Base-by-base conservation (phyloP, 2,888 invertebrate genomes). In the Diplazon laetatorius region DNA sequence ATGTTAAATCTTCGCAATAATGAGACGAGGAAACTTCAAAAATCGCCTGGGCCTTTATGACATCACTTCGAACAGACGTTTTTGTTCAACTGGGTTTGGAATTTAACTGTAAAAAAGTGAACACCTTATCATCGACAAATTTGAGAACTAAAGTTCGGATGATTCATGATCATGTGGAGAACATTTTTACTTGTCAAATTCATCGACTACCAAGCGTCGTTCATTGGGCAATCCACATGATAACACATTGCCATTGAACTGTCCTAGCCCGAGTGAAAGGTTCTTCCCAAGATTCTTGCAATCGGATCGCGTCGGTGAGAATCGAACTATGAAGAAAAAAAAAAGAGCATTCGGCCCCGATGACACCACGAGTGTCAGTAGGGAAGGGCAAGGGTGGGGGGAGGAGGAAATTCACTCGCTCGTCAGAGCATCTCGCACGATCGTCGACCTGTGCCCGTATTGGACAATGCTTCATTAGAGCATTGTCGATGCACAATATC, bases 381-480 rank as follows among this genome's bases (percentile, higher is more conserved):
- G 1, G 37, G 57, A 12, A 18, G n/a, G n/a, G 52, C 14, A n/a
- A 25, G n/a, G n/a, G n/a, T n/a, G 50, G 25, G 52, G 1, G 37
- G 57, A 12, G 37, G n/a, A 25, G 52, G 30, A n/a, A 25, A 71
- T 60, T 74, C 60, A 70, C 73, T 44, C 60, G 50, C 59, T 22
- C 50, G 46, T 35, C 30, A 16, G 59, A 70, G 59, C 52, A 76
- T 73, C 75, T 69, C 65, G 80, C 72, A 57, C 52, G 81, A 80
- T 83, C 71, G 55, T 55, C 71, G 62, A 50, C 20, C 71, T 39
- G 71, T 63, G 68, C 69, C 46, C 81, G 81, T 73, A 78, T 84
- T 85, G 87, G 86, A 90, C 89, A 90, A 90, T 90, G 89, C 86
- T 90, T 89, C 89, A 89, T 89, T 90, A 89, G 86, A 89, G 88